Evolutionary conservation across 1,140 invertebrate species (phyloP).

Genomic region (Parapsyche elsis): DNA sequence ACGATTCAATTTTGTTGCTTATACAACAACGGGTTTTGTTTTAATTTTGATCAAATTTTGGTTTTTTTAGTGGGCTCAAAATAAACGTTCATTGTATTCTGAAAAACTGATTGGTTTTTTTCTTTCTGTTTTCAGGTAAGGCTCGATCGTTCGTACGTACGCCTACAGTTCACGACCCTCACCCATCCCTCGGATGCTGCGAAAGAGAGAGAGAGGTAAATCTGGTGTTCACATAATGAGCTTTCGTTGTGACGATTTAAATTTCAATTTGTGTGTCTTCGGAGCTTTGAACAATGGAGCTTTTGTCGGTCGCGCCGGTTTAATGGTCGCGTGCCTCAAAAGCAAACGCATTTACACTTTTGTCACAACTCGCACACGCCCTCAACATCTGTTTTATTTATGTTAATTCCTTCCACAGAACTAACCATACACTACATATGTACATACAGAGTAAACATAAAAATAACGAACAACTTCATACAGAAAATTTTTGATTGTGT

Average conservation of each 20-base stretch:
- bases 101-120: neutral
- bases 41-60: neutral
- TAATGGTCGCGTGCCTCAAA: constrained; percentile 20
- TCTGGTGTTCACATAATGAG: constrained; percentile 35
- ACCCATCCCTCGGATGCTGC: neutral
- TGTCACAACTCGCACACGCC: constrained; percentile 19
- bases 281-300: constrained; percentile 36
- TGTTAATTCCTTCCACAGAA: neutral
- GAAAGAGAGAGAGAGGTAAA: constrained; percentile 11
- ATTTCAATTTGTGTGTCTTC: constrained; percentile 43
- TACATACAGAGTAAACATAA: no score
- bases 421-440: no score
- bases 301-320: constrained; percentile 20
- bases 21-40: constrained; percentile 8
- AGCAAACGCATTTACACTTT: constrained; percentile 32
- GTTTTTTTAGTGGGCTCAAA: no score
- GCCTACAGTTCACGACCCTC: neutral
- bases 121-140: constrained; percentile 25
- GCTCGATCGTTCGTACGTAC: neutral
- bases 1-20: constrained; percentile 30
- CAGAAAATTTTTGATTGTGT: no score
- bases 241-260: constrained; percentile 41
- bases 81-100: neutral
- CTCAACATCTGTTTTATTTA: constrained; percentile 31
- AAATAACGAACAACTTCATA: no score